These are phyloP conservation scores for Nematostella vectensis DNA, from an alignment of 92 coral and sea anemone genomes.

Conservation along the genomic window DNA sequence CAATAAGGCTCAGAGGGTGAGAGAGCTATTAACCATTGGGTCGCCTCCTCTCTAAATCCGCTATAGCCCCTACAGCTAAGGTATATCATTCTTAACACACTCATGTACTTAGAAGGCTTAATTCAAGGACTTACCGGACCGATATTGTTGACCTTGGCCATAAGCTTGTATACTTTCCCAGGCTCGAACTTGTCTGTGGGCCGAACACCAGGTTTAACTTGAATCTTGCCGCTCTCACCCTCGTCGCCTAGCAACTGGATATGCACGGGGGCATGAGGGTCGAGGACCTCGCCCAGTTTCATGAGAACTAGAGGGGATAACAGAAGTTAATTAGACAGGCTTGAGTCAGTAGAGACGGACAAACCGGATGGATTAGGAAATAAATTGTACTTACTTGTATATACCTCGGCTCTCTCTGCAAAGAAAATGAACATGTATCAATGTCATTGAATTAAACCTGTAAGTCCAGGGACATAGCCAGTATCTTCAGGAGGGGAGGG, in stretches of 20 bases:
- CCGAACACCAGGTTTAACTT: constrained; percentile 71
- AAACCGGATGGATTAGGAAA: neutral
- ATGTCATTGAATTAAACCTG: no score
- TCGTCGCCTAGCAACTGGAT: constrained; percentile 73
- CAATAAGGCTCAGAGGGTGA: no score
- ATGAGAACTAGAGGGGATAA: constrained; percentile 45
- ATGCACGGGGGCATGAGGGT: constrained; percentile 64
- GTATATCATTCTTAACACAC: no score
- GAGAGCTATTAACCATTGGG: no score
- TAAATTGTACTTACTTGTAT: no score
- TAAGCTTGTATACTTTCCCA: constrained; percentile 61
- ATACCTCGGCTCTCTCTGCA: no score
- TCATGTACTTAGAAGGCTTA: no score
- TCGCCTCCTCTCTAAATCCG: no score
- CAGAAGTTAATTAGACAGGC: constrained; percentile 2
- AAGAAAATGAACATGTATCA: no score
- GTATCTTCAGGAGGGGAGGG: no score
- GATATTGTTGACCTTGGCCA: constrained; percentile 64
- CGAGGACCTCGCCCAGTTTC: constrained; percentile 71
- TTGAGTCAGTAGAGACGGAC: neutral
- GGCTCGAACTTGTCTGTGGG: constrained; percentile 69
- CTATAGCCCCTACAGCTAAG: no score
- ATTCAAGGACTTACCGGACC: constrained; percentile 78
- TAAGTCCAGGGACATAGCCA: no score
- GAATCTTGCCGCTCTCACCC: constrained; percentile 78